Evolutionary conservation across 2,797 vertebrate genomes (phyloP), one percentile per base, ranked within the genome.

Genomic region (Mergus octosetaceus): DNA sequence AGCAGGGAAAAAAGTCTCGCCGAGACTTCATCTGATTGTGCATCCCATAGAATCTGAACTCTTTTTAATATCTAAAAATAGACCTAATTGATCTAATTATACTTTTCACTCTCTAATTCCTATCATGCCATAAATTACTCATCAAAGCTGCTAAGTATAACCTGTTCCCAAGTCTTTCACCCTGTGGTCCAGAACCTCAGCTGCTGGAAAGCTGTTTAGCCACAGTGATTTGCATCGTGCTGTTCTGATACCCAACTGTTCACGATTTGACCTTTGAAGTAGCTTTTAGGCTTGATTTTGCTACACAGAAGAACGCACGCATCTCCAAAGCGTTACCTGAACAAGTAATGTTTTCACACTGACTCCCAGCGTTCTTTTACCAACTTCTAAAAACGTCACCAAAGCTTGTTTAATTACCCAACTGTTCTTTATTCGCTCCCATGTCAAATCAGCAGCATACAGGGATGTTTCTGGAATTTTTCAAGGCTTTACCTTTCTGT

Each of bases 21-120:
- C 0, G 3, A 78, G 71, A 85, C 54, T 88, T 91, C 69, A 32
- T 95, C 89, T 93, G 70, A 84, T 94, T 90, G 71, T 77, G 68
- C 77, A 82, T 91, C 53, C 53, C 57, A 86, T 74, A 85, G 43
- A 94, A 94, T 85, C 57, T 51, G 71, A 91, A 60, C 36, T 90
- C 39, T 11, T 95, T 95, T 93, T 74, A 90, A 65, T 80, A 77
- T 47, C 69, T 94, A 90, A 96, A 94, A 89, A 91, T 92, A 95
- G 84, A 61, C 14, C 6, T 93, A 76, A 94, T 65, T 94, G 73
- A 88, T 91, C 60, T 94, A 93, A 95, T 94, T 76, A 51, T 49
- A 86, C 56, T 85, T 94, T 90, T 65, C 57, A 24, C 25, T 87
- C 39, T 91, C 32, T 85, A 90, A 79, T 93, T 91, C 75, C 34